Evolutionary conservation across 2,888 invertebrate genomes (phyloP), one percentile per base, ranked within the genome.

Genomic region (Isotomurus palustris): DNA sequence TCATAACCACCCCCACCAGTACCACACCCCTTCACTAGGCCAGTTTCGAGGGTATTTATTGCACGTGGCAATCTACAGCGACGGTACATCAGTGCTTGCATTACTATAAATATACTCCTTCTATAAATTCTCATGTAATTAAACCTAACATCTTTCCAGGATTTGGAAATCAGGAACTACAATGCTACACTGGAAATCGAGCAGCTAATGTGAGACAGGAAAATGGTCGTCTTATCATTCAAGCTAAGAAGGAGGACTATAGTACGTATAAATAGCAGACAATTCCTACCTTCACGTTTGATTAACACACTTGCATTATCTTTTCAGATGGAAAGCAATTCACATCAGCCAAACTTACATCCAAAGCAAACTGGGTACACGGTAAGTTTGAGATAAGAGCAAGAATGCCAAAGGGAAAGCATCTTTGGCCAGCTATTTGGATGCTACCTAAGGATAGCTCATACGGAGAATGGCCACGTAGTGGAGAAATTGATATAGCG

Each of bases 361-460:
- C 66, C 43, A 62, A 58, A 45, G 61, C 50, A 6, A 60, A 55
- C 44, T 69, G 62, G 62, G 41, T 58, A 12, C 55, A 69, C 43
- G 69, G 69, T 19, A 64, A 59, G 40, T 59, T 67, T 25, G 67
- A 67, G 55, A 64, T 67, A 27, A 52, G 67, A 41, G 67, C 67
- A 17, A 50, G 67, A 6, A 25, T 69, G 12, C 69, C 69, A 12
- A 67, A 60, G 51, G 49, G 55, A 17, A 51, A 57, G 29, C 50
- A 51, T 38, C 38, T 59, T 10, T 59, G 54, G 54, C 52, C 56
- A 12, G 59, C 59, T 32, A n/a, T 60, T 25, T 60, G 59, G 56
- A 60, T 60, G 60, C 40, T 56, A 50, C 49, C 56, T 2, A 32
- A 50, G 2, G 2, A 32, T 17, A 56, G 55, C 17, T 60, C 58